Conservation (phyloP, 2,797 vertebrate species). For the Simalia tracyae region DNA sequence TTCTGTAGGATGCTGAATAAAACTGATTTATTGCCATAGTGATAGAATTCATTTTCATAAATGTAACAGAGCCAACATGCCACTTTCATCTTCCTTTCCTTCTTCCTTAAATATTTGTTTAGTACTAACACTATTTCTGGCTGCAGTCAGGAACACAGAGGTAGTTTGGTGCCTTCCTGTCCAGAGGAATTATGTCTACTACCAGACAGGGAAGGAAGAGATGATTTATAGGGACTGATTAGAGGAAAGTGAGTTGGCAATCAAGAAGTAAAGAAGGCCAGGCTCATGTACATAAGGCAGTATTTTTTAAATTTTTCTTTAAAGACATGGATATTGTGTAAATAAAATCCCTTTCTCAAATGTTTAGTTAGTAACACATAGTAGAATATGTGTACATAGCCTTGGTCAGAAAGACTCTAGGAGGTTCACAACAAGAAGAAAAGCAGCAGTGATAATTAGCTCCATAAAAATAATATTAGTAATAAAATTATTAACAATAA, state of each 20-base stretch:
- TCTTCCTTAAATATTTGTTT: neutral
- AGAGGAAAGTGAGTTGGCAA: neutral
- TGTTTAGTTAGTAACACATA: neutral
- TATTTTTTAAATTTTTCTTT: neutral
- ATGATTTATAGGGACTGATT: neutral
- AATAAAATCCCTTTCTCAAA: neutral
- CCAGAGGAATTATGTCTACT: neutral
- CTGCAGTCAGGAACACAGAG: neutral
- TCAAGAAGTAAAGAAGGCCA: neutral
- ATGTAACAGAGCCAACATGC: neutral
- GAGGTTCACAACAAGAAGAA: neutral
- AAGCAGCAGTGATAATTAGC: neutral
- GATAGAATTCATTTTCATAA: constrained; percentile 41
- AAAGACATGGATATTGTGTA: neutral
- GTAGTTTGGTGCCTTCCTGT: neutral
- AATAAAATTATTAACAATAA: neutral
- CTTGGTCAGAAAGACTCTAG: neutral
- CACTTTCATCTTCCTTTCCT: neutral
- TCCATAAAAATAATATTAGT: neutral
- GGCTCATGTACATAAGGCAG: neutral
- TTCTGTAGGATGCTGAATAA: constrained; percentile 61
- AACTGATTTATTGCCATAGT: constrained; percentile 64
- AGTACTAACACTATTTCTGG: neutral
- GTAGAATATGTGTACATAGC: neutral
- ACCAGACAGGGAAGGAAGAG: neutral